These are phyloP conservation scores for Anorthoa munda DNA, from an alignment of 2,888 invertebrate species.

Conservation along the genomic window DNA sequence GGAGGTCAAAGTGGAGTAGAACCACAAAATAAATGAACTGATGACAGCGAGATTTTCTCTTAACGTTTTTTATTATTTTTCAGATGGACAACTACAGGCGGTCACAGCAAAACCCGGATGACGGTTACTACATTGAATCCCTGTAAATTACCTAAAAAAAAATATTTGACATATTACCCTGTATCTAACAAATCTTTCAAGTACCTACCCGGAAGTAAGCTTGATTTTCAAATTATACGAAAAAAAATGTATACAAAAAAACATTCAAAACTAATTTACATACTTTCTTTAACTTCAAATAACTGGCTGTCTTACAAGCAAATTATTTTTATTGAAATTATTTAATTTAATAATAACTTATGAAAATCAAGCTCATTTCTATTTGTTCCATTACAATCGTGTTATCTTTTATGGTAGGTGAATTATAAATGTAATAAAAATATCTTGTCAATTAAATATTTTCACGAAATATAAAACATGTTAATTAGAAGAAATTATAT, in stretches of 20 bases:
- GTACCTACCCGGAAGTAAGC: conserved; percentile 51
- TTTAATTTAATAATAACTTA: too few species aligned
- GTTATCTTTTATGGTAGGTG: conserved; percentile 62
- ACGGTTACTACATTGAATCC: conserved; percentile 81
- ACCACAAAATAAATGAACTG: neutral
- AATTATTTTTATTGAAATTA: neutral
- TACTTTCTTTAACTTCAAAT: neutral
- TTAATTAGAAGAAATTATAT: conserved; percentile 32
- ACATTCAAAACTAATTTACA: neutral
- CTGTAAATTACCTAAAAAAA: conserved; percentile 75
- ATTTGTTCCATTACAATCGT: conserved; percentile 51
- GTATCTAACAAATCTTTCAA: conserved; percentile 54
- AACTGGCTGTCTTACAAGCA: neutral
- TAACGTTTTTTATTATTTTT: conserved; percentile 10
- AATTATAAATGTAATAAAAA: conserved; percentile 54
- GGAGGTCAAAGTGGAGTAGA: too few species aligned
- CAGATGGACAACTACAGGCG: conserved; percentile 89
- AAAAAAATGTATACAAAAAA: conserved; percentile 1
- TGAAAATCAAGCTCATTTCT: conserved; percentile 64
- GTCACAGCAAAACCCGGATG: conserved; percentile 82
- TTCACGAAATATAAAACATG: conserved; percentile 53
- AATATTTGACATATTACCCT: conserved; percentile 57
- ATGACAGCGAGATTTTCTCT: neutral
- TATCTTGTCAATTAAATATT: conserved; percentile 74
- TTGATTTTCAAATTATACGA: conserved; percentile 56